Evolutionary conservation across 2,888 invertebrate genomes (phyloP), one percentile per base, ranked within the genome.

Genomic region (Patella caerulea): DNA sequence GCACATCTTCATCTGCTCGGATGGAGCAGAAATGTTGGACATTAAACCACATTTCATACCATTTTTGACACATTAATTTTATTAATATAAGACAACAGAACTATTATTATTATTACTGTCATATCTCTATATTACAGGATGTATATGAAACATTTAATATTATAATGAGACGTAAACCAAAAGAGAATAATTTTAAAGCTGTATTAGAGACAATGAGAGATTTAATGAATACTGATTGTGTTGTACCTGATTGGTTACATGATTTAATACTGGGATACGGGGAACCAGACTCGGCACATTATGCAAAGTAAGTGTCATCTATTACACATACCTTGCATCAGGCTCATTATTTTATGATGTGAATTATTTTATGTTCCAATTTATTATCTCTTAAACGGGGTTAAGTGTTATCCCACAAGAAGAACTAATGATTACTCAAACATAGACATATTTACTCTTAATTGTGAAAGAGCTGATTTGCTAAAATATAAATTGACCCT

Each of bases 121-220:
- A 17, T 56, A 24, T 71, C 5, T n/a, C 69, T 76, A 15, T 74
- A 34, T 71, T 75, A 0, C 78, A 92, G 90, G 92, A 92, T 86
- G 90, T 91, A 24, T 92, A 92, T 80, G 90, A 90, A 89, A 95
- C 96, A 15, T 99, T 99, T 92, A 99, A 98, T 91, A 95, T 99
- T 75, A 94, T 99, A 78, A 96, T 99, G 95, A 94, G 99, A 59
- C 94, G 99, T n/a, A 99, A 99, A 91, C 99, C 99, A 0, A 99
- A 99, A 90, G 98, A 99, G 92, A 99, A 99, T 91, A 99, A 99
- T 92, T 99, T 99, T 92, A 99, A 99, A 92, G 99, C 99, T 0
- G 99, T 99, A 0, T 92, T 99, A 86, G 98, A 99, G 92, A 99
- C 99, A 0, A 99, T 99, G 80, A 93, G 99, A 3, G 98, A 99